Conservation (phyloP, 2,797 vertebrate genomes). For the Heliangelus exortis region DNA sequence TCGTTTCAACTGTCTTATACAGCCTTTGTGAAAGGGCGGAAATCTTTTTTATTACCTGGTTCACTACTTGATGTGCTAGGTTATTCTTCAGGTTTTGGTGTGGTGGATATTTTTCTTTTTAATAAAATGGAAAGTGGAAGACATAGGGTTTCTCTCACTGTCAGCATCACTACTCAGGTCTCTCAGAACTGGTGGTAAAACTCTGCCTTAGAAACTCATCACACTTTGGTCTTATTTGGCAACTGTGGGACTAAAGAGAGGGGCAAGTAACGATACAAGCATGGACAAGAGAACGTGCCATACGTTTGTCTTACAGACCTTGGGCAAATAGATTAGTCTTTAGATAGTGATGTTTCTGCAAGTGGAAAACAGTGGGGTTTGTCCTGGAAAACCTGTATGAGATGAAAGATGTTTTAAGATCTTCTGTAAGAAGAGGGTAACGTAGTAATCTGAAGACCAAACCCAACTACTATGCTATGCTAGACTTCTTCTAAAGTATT, state of each 20-base stretch:
- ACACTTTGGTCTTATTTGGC: rapidly evolving
- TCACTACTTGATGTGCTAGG: neutral
- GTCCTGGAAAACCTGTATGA: neutral
- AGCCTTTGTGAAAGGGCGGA: neutral
- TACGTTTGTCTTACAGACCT: neutral
- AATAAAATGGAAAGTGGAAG: neutral
- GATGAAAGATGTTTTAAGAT: neutral
- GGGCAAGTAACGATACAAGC: neutral
- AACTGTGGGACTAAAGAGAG: neutral
- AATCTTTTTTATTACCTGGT: neutral
- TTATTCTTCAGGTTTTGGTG: neutral
- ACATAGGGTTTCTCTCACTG: neutral
- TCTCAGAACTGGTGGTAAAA: neutral
- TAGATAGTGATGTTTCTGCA: neutral
- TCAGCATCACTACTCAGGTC: neutral
- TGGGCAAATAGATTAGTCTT: neutral
- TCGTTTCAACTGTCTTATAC: neutral
- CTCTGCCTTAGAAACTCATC: neutral
- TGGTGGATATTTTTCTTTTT: neutral
- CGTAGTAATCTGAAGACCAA: neutral
- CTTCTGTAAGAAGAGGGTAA: neutral
- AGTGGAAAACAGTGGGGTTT: neutral
- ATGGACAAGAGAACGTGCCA: rapidly evolving
- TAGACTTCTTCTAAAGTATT: neutral
- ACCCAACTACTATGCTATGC: neutral